These are phyloP conservation scores for Acanthopleura granulata DNA, from an alignment of 2,888 invertebrate species.

Conservation along the genomic window DNA sequence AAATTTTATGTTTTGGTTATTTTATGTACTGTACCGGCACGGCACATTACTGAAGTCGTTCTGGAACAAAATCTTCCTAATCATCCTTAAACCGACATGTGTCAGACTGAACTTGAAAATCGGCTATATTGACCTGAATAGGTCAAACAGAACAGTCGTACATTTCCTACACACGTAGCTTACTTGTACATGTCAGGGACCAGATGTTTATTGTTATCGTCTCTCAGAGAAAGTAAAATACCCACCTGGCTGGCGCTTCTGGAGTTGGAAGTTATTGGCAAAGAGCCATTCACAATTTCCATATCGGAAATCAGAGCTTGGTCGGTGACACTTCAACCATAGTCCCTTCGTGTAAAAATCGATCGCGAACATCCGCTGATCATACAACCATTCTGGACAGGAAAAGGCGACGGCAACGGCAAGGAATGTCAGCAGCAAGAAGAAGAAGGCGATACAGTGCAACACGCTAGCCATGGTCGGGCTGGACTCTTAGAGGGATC, in stretches of 20 bases:
- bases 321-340: background rate
- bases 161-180: too few relatives aligned
- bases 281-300: slow-evolving; percentile 11
- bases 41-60: too few relatives aligned
- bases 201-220: background rate
- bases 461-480: background rate
- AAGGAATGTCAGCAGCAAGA: background rate
- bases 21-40: too few relatives aligned
- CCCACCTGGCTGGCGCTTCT: background rate
- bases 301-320: background rate
- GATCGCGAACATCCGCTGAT: background rate
- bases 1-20: too few relatives aligned
- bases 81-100: too few relatives aligned
- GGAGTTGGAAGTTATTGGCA: background rate
- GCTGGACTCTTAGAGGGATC: too few relatives aligned
- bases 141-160: too few relatives aligned
- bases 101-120: too few relatives aligned
- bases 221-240: background rate
- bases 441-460: background rate
- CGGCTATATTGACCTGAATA: too few relatives aligned
- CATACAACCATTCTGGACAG: background rate
- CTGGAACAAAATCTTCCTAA: too few relatives aligned
- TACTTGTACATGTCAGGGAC: too few relatives aligned
- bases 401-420: slow-evolving; percentile 7
- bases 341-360: background rate